Percentiles rank a stretch among this genome's conserved stretches.
phyloP scores from a whole-genome alignment of 2,797 vertebrate species.

The Anomalospiza imberbis region DNA sequence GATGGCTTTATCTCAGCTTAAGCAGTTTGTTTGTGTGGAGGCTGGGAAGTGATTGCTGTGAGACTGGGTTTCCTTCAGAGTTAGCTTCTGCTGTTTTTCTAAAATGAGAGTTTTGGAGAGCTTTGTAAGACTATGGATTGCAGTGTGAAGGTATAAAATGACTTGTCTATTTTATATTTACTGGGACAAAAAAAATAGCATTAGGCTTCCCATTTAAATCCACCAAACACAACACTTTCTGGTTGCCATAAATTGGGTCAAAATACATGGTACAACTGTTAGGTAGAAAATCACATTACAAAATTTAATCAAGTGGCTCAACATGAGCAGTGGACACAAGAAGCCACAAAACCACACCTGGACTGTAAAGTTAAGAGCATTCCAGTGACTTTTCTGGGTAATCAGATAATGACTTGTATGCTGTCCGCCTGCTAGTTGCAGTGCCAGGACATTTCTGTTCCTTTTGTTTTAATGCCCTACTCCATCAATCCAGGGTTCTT shows the following conservation, averaged over 20 bases:
- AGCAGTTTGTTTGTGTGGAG: conserved; percentile 59
- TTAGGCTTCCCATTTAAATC: background rate
- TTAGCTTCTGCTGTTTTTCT: conserved; percentile 45
- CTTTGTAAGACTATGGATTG: background rate
- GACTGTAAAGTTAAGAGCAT: background rate
- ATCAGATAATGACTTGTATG: background rate
- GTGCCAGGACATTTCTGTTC: background rate
- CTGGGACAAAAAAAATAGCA: background rate
- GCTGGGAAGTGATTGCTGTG: conserved; percentile 53
- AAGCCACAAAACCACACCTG: background rate
- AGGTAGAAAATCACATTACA: background rate
- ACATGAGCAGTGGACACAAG: background rate
- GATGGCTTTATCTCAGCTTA: conserved; percentile 60
- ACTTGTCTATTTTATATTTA: background rate
- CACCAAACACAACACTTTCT: background rate
- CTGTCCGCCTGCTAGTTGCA: background rate
- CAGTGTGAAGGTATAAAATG: background rate
- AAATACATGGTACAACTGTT: background rate
- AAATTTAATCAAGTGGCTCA: background rate
- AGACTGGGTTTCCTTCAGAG: conserved; percentile 28
- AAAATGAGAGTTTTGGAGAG: background rate
- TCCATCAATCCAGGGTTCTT: background rate
- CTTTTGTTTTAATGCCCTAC: background rate
- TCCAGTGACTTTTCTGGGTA: background rate
- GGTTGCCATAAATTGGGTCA: background rate